A percentile compares a stretch with the other conserved stretches of the same genome.
Evolutionary conservation across 1,140 invertebrate genomes (phyloP).

Genomic region (Drosophila sp.): DNA sequence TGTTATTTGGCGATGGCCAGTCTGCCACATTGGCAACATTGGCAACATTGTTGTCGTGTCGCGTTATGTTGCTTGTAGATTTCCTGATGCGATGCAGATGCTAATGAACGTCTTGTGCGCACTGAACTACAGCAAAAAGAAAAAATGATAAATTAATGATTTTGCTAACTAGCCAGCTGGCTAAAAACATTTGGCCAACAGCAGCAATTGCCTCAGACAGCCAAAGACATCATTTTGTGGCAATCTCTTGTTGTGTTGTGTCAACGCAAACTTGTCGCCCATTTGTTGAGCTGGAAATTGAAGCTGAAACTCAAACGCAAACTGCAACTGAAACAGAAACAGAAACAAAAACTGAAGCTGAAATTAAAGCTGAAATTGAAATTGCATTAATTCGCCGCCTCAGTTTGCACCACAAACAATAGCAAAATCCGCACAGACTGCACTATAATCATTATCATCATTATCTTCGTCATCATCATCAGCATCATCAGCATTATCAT

Average conservation of each 20-base stretch:
- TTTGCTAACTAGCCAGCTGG: constrained; percentile 14
- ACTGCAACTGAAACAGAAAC: too few relatives aligned
- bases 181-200: constrained; percentile 27
- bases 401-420: constrained; percentile 6
- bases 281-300: constrained; percentile 33
- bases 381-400: constrained; percentile 33
- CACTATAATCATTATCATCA: neutral
- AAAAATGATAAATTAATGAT: neutral
- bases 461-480: neutral
- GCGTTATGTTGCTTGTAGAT: constrained; percentile 29
- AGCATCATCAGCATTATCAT: neutral
- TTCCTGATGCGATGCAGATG: constrained; percentile 43
- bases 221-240: constrained; percentile 21
- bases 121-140: neutral
- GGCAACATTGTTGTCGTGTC: constrained; percentile 18
- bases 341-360: too few relatives aligned
- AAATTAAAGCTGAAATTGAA: too few relatives aligned
- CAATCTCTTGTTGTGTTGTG: constrained; percentile 28
- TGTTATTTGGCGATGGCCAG: constrained; percentile 18
- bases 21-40: constrained; percentile 17
- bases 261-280: constrained; percentile 41
- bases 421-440: too few relatives aligned
- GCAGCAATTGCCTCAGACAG: constrained; percentile 24
- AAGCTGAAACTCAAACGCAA: neutral
- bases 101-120: constrained; percentile 40